Base-by-base conservation (phyloP, 2,888 invertebrate genomes). In the Keiferia lycopersicella region DNA sequence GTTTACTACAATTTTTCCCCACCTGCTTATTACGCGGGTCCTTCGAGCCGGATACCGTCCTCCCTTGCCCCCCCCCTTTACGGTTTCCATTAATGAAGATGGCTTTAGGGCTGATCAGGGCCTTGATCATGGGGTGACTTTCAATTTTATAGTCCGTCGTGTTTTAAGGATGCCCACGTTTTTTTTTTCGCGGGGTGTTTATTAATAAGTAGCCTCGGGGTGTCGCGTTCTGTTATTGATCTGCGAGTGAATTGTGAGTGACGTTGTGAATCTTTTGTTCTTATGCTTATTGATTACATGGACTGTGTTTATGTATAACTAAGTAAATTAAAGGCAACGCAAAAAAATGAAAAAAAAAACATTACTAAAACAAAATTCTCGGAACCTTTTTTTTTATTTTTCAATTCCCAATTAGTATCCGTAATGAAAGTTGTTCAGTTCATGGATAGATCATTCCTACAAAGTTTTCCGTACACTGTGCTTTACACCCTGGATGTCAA, bases 131-230 rank as follows among this genome's bases (percentile, higher is more conserved):
- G 84, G 82, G 65, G 61, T 64, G 64, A 57, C 61, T 64, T 48
- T 64, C 57, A 58, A 61, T 61, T 61, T 64, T 38, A 57, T 57
- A 57, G 61, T 56, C 80, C 81, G 79, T 77, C 56, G 56, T 56
- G 56, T 82, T 74, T 74, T 81, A 79, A 78, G 78, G 78, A 76
- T 77, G 78, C 78, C 78, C 79, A 6, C n/a, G n/a, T n/a, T n/a
- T 79, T 77, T 79, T 79, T 79, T 80, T 79, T 82, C 82, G 79
- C 79, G 80, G 84, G 84, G 83, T 80, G 83, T 81, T 82, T 81
- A 82, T 84, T 82, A 62, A 56, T 64, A 61, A 64, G 34, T 56
- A 30, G 56, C 56, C 56, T 56, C 34, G 30, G 56, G 56, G 34
- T 26, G 56, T 34, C 14, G 26, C 2, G 8, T 34, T 34, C 34